Evolutionary conservation across 2,113 vertebrate species (phyloP), one percentile per base, ranked within the genome.

Genomic region (Australoheros scitulus): DNA sequence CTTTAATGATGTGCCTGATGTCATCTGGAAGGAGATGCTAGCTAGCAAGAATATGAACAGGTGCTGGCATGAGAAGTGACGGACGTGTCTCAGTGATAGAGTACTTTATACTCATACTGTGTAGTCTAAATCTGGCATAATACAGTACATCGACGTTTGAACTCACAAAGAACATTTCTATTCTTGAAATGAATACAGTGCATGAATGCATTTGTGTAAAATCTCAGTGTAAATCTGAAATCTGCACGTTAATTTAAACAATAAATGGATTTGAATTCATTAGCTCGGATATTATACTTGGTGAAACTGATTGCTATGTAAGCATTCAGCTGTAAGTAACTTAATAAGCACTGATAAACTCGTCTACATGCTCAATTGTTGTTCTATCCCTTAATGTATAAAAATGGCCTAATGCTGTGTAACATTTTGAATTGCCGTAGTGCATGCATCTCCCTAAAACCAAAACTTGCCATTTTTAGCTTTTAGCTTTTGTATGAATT

Each of bases 131-230:
- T 50, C 14, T 5, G 14, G 47, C 15, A 6, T 13, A 41, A 52
- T 18, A 34, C 29, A 61, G 76, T 26, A 34, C 52, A 65, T 60
- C 52, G 20, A 22, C 70, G 83, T 59, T 84, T 29, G 68, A 79
- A 50, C 15, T 50, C 65, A 82, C 14, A 81, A 50, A 55, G 18
- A 59, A 13, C 38, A 26, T 80, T 72, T 29, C 17, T 79, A 4
- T 65, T 64, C 13, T 50, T 77, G 50, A 61, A 59, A 76, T 50
- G 75, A 24, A 22, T 47, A 76, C n/a, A 79, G 57, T 26, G 34
- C 61, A 68, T 17, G 6, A 80, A 60, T 10, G 36, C 17, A 76
- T 72, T 55, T 47, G 64, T 64, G 41, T 18, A 14, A 80, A 22
- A 43, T 22, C 41, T 43, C 36, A 79, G 50, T 6, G 29, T 24